A percentile compares a stretch with the other conserved stretches of the same genome.
phyloP scores from a whole-genome alignment of 2,797 vertebrate species.

The Telmatherina bonti region DNA sequence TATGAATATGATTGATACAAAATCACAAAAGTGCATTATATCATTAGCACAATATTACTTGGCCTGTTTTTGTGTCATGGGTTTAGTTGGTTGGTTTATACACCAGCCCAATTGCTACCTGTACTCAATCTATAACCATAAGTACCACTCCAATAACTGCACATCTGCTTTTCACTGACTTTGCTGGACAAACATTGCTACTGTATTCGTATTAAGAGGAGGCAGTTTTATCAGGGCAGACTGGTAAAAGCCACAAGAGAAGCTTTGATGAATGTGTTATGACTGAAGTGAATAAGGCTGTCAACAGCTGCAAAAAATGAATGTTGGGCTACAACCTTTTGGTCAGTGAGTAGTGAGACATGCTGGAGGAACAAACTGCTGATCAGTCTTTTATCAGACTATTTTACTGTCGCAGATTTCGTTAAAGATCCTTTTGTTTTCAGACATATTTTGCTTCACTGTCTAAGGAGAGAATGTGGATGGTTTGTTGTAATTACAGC shows the following conservation, averaged over 20 bases:
- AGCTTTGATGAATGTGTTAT: background rate
- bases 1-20: background rate
- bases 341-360: background rate
- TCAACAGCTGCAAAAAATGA: background rate
- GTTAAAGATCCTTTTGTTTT: constrained; percentile 16
- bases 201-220: constrained; percentile 1
- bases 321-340: background rate
- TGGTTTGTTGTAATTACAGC: too few species aligned
- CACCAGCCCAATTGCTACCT: too few species aligned
- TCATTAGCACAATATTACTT: too few species aligned
- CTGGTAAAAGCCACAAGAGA: background rate
- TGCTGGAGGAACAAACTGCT: background rate
- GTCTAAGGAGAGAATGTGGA: too few species aligned
- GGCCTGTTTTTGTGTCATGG: too few species aligned
- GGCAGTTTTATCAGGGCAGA: background rate
- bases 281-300: background rate
- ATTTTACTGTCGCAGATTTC: background rate
- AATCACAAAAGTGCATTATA: too few species aligned
- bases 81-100: too few species aligned
- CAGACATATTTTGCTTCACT: background rate
- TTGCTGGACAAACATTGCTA: background rate
- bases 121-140: too few species aligned
- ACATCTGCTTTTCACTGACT: background rate
- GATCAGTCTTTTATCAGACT: background rate
- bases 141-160: constrained; percentile 1